Percentiles rank a stretch among this genome's conserved stretches.
Evolutionary conservation across 2,113 vertebrate species (phyloP).

Genomic region (Poeciliopsis retropinna): DNA sequence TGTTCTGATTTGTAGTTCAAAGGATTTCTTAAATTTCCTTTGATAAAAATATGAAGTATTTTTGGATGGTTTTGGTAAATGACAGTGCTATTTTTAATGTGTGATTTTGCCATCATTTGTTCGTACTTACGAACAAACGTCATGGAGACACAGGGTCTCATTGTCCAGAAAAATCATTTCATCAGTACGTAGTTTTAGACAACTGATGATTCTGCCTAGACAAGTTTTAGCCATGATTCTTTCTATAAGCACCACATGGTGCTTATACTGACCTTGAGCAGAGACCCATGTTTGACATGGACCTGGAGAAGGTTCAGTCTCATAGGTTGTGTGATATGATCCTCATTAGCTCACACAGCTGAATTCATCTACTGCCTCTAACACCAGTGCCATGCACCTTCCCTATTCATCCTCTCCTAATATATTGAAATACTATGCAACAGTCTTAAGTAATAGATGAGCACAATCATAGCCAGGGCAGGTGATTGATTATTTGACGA

Average conservation of each 20-base stretch:
- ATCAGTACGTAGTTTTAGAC: background rate
- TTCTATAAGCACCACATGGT: no score
- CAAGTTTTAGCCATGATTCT: background rate
- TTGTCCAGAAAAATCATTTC: no score
- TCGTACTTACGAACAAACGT: no score
- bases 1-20: no score
- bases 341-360: conserved; percentile 44
- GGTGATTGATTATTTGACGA: conserved; percentile 76
- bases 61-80: no score
- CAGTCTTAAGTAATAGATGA: conserved; percentile 61
- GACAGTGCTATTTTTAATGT: no score
- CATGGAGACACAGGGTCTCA: no score
- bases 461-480: conserved; percentile 43
- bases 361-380: conserved; percentile 43
- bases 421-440: conserved; percentile 77
- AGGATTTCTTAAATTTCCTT: no score
- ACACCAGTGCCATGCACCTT: conserved; percentile 2
- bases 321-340: conserved; percentile 33
- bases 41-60: no score
- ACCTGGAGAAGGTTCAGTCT: conserved; percentile 11
- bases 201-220: background rate
- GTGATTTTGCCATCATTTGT: no score
- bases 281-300: conserved; percentile 11
- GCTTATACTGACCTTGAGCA: conserved; percentile 8
- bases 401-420: conserved; percentile 39